These are phyloP conservation scores for Aleadryas rufinucha DNA, from an alignment of 2,113 vertebrate species.

Conservation along the genomic window DNA sequence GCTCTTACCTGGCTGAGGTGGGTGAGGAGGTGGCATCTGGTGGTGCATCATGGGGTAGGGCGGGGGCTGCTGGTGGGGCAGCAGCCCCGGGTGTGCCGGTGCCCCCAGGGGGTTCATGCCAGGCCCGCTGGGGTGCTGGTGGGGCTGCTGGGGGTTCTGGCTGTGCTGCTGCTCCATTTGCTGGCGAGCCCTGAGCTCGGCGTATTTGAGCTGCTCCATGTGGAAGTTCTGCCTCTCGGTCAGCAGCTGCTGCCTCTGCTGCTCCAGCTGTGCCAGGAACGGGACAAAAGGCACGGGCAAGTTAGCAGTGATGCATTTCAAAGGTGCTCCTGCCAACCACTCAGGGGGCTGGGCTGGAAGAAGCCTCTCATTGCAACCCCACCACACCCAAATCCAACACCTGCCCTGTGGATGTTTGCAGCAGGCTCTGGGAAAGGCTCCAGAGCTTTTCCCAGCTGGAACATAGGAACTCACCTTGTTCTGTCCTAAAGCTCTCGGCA, in stretches of 20 bases:
- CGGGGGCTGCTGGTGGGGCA: constrained; percentile 83
- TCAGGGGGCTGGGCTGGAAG: fast-evolving
- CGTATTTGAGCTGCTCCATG: constrained; percentile 99
- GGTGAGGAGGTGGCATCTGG: constrained; percentile 89
- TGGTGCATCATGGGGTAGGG: constrained; percentile 91
- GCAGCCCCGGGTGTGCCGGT: constrained; percentile 72
- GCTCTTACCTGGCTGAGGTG: constrained; percentile 83
- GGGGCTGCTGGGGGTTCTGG: constrained; percentile 73
- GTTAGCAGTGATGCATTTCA: fast-evolving
- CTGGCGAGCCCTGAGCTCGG: constrained; percentile 91
- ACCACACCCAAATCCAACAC: fast-evolving
- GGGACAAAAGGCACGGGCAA: fast-evolving
- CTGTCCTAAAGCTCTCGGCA: background rate
- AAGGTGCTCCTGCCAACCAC: fast-evolving
- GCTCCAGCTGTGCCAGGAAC: constrained; percentile 79
- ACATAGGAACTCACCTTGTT: background rate
- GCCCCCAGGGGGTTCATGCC: constrained; percentile 67
- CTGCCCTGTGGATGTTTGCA: background rate
- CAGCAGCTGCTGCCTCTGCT: constrained; percentile 95
- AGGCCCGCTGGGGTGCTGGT: constrained; percentile 69
- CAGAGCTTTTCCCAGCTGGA: background rate
- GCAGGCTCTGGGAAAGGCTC: background rate
- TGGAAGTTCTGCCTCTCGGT: constrained; percentile 96
- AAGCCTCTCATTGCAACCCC: background rate
- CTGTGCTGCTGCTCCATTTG: constrained; percentile 94